Conservation (phyloP, 2,888 invertebrate species). For the Harpalus rufipes region DNA sequence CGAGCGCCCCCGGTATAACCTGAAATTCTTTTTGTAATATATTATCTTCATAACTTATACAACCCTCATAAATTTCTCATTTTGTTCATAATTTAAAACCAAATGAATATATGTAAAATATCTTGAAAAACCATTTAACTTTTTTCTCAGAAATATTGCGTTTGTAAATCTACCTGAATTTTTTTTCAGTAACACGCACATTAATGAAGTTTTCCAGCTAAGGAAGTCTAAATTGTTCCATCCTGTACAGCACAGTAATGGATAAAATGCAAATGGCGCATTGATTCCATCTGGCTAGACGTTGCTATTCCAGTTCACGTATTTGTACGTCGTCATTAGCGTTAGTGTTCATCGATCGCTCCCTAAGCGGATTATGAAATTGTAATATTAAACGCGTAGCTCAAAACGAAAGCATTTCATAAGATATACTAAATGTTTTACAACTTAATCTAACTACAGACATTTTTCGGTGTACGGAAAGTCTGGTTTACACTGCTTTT, state of each 20-base stretch:
- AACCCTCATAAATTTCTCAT: too few species aligned
- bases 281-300: constrained; percentile 31
- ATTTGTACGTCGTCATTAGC: constrained; percentile 40
- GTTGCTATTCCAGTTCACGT: constrained; percentile 39
- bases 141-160: too few species aligned
- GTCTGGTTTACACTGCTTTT: background rate
- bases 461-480: background rate
- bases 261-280: constrained; percentile 25
- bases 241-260: background rate
- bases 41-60: too few species aligned
- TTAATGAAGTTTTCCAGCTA: background rate
- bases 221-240: background rate
- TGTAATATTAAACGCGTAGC: constrained; percentile 33
- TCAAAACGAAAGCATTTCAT: background rate
- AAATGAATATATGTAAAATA: too few species aligned
- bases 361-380: constrained; percentile 42
- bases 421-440: constrained; percentile 16
- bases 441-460: background rate
- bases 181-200: too few species aligned
- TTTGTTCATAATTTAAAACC: too few species aligned
- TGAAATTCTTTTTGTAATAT: too few species aligned
- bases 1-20: too few species aligned
- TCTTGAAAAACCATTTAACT: too few species aligned
- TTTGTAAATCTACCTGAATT: too few species aligned
- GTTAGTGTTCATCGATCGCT: constrained; percentile 37